Conservation (phyloP, 2,888 invertebrate species). For the Leptinotarsa juncta region DNA sequence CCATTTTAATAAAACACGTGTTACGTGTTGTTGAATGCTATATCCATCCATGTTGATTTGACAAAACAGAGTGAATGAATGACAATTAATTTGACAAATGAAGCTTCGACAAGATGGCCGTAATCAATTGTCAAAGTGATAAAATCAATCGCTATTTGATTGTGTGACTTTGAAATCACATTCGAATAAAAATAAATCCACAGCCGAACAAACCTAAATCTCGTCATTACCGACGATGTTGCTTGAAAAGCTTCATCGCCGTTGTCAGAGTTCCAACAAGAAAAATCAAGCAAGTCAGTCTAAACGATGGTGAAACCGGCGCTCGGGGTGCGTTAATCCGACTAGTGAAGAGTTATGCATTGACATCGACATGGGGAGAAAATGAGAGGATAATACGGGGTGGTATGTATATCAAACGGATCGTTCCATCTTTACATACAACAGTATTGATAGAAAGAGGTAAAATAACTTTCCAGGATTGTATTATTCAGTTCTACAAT, state of each 20-base stretch:
- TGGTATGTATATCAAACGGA: neutral
- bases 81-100: no score
- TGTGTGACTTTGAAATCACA: neutral
- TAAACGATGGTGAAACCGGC: slow-evolving; percentile 47
- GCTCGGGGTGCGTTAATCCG: slow-evolving; percentile 46
- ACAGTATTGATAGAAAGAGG: no score
- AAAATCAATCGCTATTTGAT: neutral
- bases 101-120: no score
- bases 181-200: neutral
- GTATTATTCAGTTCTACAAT: no score
- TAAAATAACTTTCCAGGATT: no score
- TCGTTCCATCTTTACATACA: no score
- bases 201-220: neutral
- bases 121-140: no score
- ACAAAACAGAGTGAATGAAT: no score
- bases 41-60: no score
- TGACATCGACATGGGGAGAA: slow-evolving; percentile 43
- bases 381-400: slow-evolving; percentile 9
- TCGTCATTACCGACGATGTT: slow-evolving; percentile 21
- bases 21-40: no score
- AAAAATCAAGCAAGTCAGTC: slow-evolving; percentile 29
- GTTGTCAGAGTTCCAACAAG: slow-evolving; percentile 18
- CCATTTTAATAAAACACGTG: no score
- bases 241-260: slow-evolving; percentile 8
- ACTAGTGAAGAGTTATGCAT: slow-evolving; percentile 51